Percentiles rank a stretch among this genome's conserved stretches.
These are phyloP conservation scores for Neotragus pygmaeus DNA, from an alignment of 2,113 vertebrate genomes.

Conservation along the genomic window DNA sequence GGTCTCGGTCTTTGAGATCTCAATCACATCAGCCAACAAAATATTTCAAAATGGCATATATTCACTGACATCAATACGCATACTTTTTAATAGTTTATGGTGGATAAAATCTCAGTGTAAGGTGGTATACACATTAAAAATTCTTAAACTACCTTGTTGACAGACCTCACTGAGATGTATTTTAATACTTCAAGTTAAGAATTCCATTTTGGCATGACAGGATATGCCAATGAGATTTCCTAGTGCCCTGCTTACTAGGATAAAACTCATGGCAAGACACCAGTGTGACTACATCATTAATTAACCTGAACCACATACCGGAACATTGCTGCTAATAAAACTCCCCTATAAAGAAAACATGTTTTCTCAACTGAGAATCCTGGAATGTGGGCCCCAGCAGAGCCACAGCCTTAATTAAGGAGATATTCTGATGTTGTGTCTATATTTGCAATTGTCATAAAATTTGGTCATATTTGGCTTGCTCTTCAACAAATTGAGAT, in stretches of 20 bases:
- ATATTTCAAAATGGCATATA: not conserved
- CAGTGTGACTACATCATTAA: conserved; percentile 70
- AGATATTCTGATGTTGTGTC: conserved; percentile 41
- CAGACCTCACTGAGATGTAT: not conserved
- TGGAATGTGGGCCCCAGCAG: conserved; percentile 62
- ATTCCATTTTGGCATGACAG: conserved; percentile 46
- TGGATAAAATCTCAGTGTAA: not conserved
- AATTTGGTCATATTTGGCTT: not conserved
- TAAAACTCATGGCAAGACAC: conserved; percentile 61
- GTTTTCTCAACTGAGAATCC: conserved; percentile 67
- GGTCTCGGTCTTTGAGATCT: conserved; percentile 53
- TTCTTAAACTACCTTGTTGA: conserved; percentile 35
- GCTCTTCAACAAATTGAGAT: not conserved
- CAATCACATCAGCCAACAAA: conserved; percentile 48
- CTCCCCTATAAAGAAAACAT: conserved; percentile 68
- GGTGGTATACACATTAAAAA: not conserved
- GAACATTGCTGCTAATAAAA: conserved; percentile 74
- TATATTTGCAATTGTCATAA: not conserved
- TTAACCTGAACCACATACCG: conserved; percentile 70
- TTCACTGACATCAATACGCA: not conserved
- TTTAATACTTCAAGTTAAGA: conserved; percentile 39
- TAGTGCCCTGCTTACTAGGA: conserved; percentile 55
- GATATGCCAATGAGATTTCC: conserved; percentile 53
- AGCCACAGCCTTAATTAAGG: conserved; percentile 53
- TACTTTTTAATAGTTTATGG: not conserved